Conservation (phyloP, 2,113 vertebrate genomes). For the Euleptes europaea region DNA sequence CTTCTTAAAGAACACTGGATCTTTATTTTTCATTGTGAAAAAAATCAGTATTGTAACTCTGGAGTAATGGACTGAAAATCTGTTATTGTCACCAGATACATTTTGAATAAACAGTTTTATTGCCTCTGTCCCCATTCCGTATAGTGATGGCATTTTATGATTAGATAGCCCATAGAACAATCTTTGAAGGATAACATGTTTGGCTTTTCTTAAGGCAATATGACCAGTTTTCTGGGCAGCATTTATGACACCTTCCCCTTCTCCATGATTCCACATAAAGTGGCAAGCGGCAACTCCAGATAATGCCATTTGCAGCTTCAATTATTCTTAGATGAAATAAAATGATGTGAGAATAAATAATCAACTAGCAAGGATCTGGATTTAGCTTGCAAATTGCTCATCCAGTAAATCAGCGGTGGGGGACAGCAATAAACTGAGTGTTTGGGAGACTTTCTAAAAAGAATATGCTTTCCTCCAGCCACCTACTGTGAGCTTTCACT, state of each 20-base stretch:
- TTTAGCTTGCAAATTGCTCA: neutral
- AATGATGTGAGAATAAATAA: neutral
- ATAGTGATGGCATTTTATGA: neutral
- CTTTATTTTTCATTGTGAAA: constrained; percentile 7
- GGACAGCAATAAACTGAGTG: no score
- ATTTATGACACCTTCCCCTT: neutral
- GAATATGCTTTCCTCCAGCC: no score
- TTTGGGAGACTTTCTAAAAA: no score
- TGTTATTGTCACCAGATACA: neutral
- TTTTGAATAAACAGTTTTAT: constrained; percentile 11
- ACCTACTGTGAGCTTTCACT: no score
- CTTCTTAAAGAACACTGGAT: constrained; percentile 18
- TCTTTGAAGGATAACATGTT: constrained; percentile 30
- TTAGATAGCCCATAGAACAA: constrained; percentile 16
- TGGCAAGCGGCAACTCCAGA: neutral
- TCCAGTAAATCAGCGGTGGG: neutral
- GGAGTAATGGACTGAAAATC: constrained; percentile 5
- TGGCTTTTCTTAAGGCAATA: constrained; percentile 32
- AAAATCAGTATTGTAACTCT: constrained; percentile 23
- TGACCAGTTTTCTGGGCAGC: constrained; percentile 4
- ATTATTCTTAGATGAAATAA: neutral
- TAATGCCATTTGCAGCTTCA: neutral
- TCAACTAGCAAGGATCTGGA: neutral
- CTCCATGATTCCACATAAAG: neutral
- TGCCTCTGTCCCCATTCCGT: constrained; percentile 4